Evolutionary conservation across 2,888 invertebrate species (phyloP), one percentile per base, ranked within the genome.

Genomic region (Aquatica leii): DNA sequence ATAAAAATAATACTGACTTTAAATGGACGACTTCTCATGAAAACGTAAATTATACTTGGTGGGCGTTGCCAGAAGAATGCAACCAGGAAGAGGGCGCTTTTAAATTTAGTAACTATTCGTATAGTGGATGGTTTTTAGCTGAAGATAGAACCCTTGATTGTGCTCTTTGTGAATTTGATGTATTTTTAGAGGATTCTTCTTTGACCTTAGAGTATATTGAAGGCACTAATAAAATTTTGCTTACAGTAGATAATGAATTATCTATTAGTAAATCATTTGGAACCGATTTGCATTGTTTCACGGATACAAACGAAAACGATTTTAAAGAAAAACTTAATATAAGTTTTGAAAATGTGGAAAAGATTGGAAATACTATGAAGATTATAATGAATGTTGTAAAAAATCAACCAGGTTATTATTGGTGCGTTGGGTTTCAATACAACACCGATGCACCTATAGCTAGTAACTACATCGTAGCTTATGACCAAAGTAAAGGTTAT

Each of bases 381-480:
- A 24, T 5, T 9, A 31, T n/a, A 17, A 9, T 52, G 49, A 0
- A 1, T 15, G 3, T 12, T 11, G 0, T 21, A 15, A 2, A 20
- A 35, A 9, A 49, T 57, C 14, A 24, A 58, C 54, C 65, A 1
- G 64, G 69, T 9, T 53, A 62, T 17, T 72, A 71, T 48, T 70
- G 72, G 71, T 73, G 72, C 50, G 57, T 66, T 51, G 71, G 68
- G 3, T 72, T 70, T 51, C 34, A 49, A 17, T 69, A 65, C 31
- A 62, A 56, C 1, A 48, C 65, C 3, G 17, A 57, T 0, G 15
- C 54, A 12, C 18, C 48, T 1, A 50, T 71, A 3, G 17, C 31
- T 20, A 69, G 69, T 41, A 67, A 71, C 9, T 43, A n/a, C 18
- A 58, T 69, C 4, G 12, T 69, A 8, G 68, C 57, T 8, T 54